Percentiles rank a stretch among this genome's conserved stretches.
These are phyloP conservation scores for Lacanobia oleracea DNA, from an alignment of 2,888 invertebrate species.

Conservation along the genomic window DNA sequence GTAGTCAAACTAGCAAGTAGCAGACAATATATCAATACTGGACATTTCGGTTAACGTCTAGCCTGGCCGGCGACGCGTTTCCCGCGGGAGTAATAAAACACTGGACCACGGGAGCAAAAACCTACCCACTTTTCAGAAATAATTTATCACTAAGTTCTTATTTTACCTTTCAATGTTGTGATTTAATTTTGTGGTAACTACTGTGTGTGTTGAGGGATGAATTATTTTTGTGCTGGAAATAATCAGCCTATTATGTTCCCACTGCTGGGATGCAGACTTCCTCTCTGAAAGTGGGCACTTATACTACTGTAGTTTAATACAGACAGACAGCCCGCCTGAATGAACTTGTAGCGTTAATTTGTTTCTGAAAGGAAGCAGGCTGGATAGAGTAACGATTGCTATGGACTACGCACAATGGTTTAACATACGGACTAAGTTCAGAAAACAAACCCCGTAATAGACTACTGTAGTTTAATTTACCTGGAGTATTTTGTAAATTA, in stretches of 20 bases:
- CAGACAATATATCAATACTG: constrained; percentile 62
- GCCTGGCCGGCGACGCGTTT: constrained; percentile 50
- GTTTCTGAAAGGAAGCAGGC: no score
- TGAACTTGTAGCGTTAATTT: no score
- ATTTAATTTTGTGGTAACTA: background rate
- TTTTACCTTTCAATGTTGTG: constrained; percentile 11
- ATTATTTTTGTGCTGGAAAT: no score
- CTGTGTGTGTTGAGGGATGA: background rate
- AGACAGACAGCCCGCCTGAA: no score
- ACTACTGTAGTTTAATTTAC: no score
- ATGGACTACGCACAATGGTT: no score
- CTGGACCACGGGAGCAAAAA: constrained; percentile 22
- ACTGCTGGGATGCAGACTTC: background rate
- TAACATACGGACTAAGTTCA: no score
- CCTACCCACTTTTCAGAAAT: constrained; percentile 22
- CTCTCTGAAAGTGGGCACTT: no score
- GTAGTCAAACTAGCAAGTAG: constrained; percentile 31
- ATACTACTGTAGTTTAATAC: no score
- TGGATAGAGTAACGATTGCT: no score
- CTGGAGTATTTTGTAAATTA: background rate
- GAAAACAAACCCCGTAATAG: no score
- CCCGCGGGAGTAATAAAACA: constrained; percentile 38
- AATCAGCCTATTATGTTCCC: background rate
- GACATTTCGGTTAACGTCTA: constrained; percentile 61
- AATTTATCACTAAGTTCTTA: constrained; percentile 28